Evolutionary conservation across 2,797 vertebrate species (phyloP).

Genomic region (Peromyscus aztecus): DNA sequence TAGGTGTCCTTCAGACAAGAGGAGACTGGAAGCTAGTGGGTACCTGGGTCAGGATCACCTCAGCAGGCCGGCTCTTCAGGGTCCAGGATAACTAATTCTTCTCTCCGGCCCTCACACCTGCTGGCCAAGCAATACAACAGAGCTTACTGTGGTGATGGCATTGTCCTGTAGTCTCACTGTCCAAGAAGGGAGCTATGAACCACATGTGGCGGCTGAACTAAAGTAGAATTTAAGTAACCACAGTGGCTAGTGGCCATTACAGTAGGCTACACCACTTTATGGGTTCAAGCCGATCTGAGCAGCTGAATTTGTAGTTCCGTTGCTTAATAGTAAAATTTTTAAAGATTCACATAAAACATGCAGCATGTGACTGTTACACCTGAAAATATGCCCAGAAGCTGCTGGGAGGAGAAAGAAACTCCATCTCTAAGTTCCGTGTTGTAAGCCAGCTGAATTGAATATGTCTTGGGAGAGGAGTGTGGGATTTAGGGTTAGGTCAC

Average conservation of each 20-base stretch:
- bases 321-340: not conserved
- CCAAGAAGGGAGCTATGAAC: not conserved
- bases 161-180: too few species aligned
- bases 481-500: not conserved
- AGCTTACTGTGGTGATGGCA: not conserved
- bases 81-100: not conserved
- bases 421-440: not conserved
- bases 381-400: not conserved
- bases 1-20: not conserved
- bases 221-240: not conserved
- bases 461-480: not conserved
- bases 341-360: slow-evolving; percentile 14
- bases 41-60: not conserved
- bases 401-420: not conserved
- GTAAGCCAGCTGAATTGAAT: not conserved
- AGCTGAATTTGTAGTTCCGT: not conserved
- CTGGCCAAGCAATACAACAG: not conserved
- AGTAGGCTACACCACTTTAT: not conserved
- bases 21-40: not conserved
- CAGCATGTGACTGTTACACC: not conserved
- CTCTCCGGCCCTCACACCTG: not conserved
- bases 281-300: not conserved
- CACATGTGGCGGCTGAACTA: not conserved
- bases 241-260: not conserved
- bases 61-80: not conserved